These are phyloP conservation scores for Cladopsammia gracilis DNA, from an alignment of 64 coral and sea anemone species.

Conservation along the genomic window DNA sequence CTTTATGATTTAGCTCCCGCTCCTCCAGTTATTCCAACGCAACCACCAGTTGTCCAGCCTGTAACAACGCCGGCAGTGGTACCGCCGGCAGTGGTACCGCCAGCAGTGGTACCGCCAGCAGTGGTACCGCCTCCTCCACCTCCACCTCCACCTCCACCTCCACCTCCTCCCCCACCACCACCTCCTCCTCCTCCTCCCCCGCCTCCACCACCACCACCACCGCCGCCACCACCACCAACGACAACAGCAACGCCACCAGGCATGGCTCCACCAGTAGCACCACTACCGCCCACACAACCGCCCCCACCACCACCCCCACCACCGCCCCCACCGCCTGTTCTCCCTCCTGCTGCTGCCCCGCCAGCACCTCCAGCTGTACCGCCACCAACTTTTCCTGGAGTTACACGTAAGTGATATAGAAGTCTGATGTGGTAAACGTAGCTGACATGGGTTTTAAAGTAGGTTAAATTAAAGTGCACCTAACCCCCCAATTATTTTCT, in stretches of 20 bases:
- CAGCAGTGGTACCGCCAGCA: slow-evolving; percentile 23
- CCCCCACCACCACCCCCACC: slow-evolving; percentile 32
- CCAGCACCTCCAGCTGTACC: not conserved
- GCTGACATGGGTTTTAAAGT: no score
- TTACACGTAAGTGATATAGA: not conserved
- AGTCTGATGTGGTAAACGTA: no score
- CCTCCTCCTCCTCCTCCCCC: slow-evolving; percentile 14
- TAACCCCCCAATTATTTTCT: no score
- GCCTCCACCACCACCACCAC: not conserved
- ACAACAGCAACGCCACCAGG: slow-evolving; percentile 14
- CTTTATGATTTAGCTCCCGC: not conserved
- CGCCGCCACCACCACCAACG: not conserved
- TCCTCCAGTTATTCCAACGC: not conserved
- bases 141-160: slow-evolving; percentile 11
- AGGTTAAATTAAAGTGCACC: no score
- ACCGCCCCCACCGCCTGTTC: slow-evolving; percentile 41
- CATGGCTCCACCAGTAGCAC: slow-evolving; percentile 20
- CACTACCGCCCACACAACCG: slow-evolving; percentile 47
- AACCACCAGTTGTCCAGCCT: slow-evolving; percentile 1
- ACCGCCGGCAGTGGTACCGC: not conserved
- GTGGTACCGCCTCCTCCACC: slow-evolving; percentile 39
- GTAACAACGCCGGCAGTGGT: not conserved
- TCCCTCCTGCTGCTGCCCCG: not conserved
- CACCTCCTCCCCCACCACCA: not conserved
- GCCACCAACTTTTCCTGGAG: not conserved